Percentiles rank a stretch among this genome's conserved stretches.
phyloP scores from a whole-genome alignment of 2,113 vertebrate species.

The Patagioenas fasciata region DNA sequence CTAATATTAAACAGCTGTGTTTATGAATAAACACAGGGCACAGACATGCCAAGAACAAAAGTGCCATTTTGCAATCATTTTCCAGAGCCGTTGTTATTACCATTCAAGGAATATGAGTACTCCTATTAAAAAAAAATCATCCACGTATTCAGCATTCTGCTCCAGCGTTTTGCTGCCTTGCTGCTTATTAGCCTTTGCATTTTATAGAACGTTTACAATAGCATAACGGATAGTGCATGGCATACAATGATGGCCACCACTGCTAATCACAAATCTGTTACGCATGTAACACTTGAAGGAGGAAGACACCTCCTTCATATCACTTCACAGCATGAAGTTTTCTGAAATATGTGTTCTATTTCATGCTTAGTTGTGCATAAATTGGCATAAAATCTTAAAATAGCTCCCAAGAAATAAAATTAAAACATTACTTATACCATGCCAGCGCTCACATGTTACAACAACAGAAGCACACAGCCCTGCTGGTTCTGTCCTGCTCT shows the following conservation, averaged over 20 bases:
- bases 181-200: background rate
- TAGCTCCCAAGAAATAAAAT: slow-evolving; percentile 4
- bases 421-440: background rate
- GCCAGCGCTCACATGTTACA: background rate
- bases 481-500: background rate
- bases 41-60: slow-evolving; percentile 5
- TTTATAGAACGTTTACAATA: background rate
- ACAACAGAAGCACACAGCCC: background rate
- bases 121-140: background rate
- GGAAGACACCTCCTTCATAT: background rate
- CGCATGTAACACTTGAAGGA: background rate
- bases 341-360: background rate
- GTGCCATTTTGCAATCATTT: slow-evolving; percentile 9
- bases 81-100: background rate
- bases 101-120: background rate
- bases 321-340: background rate
- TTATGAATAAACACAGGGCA: background rate
- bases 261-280: background rate
- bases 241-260: background rate
- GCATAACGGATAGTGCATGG: background rate
- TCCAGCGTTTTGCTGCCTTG: background rate
- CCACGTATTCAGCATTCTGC: background rate
- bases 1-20: slow-evolving; percentile 12
- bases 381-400: slow-evolving; percentile 27
- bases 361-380: slow-evolving; percentile 24